Conservation (phyloP, 2,797 vertebrate species). For the Squalus acanthias region DNA sequence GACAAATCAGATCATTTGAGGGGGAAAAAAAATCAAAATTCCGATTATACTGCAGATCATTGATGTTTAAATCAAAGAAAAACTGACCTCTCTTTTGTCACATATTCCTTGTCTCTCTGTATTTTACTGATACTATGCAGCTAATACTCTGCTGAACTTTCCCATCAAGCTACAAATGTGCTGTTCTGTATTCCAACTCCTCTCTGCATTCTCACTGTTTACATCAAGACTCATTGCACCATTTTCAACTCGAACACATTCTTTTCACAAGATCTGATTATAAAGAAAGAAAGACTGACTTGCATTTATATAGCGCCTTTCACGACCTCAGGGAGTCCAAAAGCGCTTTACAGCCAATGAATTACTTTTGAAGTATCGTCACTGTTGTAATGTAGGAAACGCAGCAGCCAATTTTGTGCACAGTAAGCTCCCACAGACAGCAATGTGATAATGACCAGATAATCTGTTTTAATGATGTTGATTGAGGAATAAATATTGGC, state of each 20-base stretch:
- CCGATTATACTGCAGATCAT: not conserved
- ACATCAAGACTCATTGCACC: not conserved
- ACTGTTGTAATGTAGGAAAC: too few relatives aligned
- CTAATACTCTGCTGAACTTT: not conserved
- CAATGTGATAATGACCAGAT: too few relatives aligned
- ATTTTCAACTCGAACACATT: not conserved
- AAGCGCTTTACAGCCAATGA: too few relatives aligned
- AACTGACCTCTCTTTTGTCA: not conserved
- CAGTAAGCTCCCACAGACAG: too few relatives aligned
- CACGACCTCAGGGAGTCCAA: too few relatives aligned
- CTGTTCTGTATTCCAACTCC: not conserved
- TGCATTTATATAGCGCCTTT: too few relatives aligned
- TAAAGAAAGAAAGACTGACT: too few relatives aligned
- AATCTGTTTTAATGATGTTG: too few relatives aligned
- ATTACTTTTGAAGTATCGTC: too few relatives aligned
- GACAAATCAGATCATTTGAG: not conserved
- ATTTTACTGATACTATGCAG: not conserved
- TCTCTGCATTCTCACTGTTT: not conserved
- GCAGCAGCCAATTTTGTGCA: too few relatives aligned
- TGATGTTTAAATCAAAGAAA: not conserved
- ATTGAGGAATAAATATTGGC: too few relatives aligned
- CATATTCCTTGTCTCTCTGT: not conserved
- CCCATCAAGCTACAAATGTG: not conserved
- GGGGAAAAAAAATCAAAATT: not conserved
- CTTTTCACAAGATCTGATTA: not conserved